A percentile compares a stretch with the other conserved stretches of the same genome.
Conservation (phyloP, 2,113 vertebrate genomes). For the Brachyistius frenatus region DNA sequence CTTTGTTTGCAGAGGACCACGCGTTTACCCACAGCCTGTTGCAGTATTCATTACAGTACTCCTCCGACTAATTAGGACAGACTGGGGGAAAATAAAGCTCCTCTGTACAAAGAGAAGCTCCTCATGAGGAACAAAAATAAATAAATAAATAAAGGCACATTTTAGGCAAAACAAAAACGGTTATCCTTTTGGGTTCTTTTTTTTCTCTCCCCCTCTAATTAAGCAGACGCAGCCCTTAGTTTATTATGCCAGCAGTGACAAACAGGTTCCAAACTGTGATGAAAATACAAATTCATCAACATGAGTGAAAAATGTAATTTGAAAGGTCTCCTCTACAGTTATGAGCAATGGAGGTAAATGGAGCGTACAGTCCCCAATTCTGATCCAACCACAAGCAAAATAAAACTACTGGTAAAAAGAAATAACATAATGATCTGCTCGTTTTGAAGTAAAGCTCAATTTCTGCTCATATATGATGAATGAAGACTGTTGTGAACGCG, state of each 20-base stretch:
- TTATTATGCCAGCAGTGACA: slow-evolving; percentile 30
- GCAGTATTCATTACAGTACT: slow-evolving; percentile 58
- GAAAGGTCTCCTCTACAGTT: slow-evolving; percentile 7
- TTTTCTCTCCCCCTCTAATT: slow-evolving; percentile 39
- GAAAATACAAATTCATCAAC: slow-evolving; percentile 26
- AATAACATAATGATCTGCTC: slow-evolving; percentile 6
- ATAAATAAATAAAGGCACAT: slow-evolving; percentile 13
- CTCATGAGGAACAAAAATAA: slow-evolving; percentile 19
- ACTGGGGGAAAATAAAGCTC: slow-evolving; percentile 45
- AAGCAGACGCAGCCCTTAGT: slow-evolving; percentile 3
- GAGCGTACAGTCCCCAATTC: not conserved
- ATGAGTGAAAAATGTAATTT: not conserved
- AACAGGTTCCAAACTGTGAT: slow-evolving; percentile 21
- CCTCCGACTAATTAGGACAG: slow-evolving; percentile 58
- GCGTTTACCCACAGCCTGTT: slow-evolving; percentile 57
- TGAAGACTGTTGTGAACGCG: slow-evolving; percentile 36
- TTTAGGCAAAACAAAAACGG: slow-evolving; percentile 44
- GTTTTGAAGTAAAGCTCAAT: slow-evolving; percentile 35
- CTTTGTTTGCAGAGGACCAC: slow-evolving; percentile 57
- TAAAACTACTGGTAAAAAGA: slow-evolving; percentile 10
- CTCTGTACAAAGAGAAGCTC: slow-evolving; percentile 47
- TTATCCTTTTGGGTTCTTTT: slow-evolving; percentile 32
- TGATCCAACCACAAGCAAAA: not conserved
- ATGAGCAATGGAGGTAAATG: not conserved
- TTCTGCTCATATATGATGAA: slow-evolving; percentile 38